Percentiles rank a stretch among this genome's conserved stretches.
These are phyloP conservation scores for Drosophila antonietae DNA, from an alignment of 2,888 invertebrate genomes.

Conservation along the genomic window DNA sequence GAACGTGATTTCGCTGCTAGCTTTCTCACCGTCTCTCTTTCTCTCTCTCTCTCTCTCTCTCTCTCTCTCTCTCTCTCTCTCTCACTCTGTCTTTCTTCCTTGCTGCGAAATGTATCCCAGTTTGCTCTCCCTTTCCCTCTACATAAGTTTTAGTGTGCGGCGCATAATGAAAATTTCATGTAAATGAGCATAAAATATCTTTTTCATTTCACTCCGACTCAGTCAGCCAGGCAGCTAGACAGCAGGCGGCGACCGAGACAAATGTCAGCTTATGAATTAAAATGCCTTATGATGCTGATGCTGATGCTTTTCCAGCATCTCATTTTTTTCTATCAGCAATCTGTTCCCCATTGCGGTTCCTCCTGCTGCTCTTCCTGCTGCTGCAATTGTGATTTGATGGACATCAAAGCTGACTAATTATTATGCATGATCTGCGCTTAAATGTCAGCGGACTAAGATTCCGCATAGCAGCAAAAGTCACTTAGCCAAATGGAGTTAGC, in stretches of 20 bases:
- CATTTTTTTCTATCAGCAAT: conserved; percentile 25
- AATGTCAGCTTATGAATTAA: conserved; percentile 83
- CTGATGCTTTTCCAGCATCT: conserved; percentile 47
- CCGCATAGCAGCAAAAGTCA: background rate
- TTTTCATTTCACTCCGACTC: conserved; percentile 73
- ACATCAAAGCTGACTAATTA: conserved; percentile 51
- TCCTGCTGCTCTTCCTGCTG: background rate
- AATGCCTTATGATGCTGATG: conserved; percentile 79
- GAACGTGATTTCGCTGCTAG: conserved; percentile 76
- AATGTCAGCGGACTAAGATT: background rate
- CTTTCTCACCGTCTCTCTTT: conserved; percentile 30
- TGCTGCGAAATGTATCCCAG: conserved; percentile 51
- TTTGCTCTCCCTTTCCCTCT: conserved; percentile 30
- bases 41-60: background rate
- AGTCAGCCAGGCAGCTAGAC: conserved; percentile 50
- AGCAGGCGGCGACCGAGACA: conserved; percentile 66
- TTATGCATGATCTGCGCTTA: conserved; percentile 44
- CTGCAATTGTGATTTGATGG: conserved; percentile 9
- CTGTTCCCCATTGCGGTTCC: conserved; percentile 15
- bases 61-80: background rate
- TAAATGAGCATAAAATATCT: conserved; percentile 83
- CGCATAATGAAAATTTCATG: conserved; percentile 81
- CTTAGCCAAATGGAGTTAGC: background rate
- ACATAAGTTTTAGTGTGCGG: conserved; percentile 71
- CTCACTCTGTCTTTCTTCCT: background rate